phyloP scores from a whole-genome alignment of 2,797 vertebrate genomes.

The Prunella strophiata region DNA sequence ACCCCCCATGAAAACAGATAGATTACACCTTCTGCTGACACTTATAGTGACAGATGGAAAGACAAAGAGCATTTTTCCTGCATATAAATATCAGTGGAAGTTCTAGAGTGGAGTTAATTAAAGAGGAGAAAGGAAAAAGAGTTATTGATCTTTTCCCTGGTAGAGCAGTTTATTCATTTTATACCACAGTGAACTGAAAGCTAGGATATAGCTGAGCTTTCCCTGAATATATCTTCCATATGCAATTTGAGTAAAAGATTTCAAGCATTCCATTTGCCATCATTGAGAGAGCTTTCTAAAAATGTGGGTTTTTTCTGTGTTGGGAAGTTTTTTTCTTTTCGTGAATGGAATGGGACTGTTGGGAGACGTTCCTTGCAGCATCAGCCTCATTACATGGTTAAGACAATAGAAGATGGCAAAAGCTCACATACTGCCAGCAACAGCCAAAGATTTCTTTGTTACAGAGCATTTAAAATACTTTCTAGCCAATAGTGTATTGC shows the following conservation, averaged over 20 bases:
- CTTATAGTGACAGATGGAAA: slow-evolving; percentile 75
- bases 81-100: slow-evolving; percentile 42
- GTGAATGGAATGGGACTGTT: neutral
- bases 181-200: slow-evolving; percentile 21
- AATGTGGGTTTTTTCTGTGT: neutral
- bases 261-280: slow-evolving; percentile 40
- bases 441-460: neutral
- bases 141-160: slow-evolving; percentile 2
- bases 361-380: neutral
- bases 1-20: slow-evolving; percentile 60
- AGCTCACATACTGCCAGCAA: neutral
- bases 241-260: slow-evolving; percentile 43
- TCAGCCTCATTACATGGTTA: neutral
- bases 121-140: neutral
- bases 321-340: neutral
- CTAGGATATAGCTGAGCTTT: neutral
- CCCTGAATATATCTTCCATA: neutral
- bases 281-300: slow-evolving; percentile 50
- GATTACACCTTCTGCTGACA: slow-evolving; percentile 69
- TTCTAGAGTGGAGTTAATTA: slow-evolving; percentile 12
- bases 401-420: neutral
- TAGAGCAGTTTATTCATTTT: slow-evolving; percentile 38
- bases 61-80: slow-evolving; percentile 34
- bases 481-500: neutral
- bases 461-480: neutral